Evolutionary conservation across 23 tunicate genomes (phyloP).

Genomic region (Phallusia fumigata): DNA sequence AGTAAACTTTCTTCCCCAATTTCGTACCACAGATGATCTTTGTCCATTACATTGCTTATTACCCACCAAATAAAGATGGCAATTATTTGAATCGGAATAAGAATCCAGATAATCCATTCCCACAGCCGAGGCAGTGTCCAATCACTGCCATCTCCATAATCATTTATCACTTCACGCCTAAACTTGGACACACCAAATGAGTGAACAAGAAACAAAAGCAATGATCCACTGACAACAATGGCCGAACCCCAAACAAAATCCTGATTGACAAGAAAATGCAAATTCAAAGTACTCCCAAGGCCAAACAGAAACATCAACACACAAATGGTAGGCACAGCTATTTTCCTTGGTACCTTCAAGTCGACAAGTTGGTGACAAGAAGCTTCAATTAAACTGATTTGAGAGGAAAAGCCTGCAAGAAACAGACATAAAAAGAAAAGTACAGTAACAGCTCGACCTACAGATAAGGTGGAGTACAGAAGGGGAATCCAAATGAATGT

Average conservation of each 20-base stretch:
- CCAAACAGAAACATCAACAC: constrained; percentile 62
- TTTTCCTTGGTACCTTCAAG: constrained; percentile 67
- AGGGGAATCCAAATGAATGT: constrained; percentile 88
- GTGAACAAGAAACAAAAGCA: constrained; percentile 52
- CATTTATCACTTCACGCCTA: constrained; percentile 46
- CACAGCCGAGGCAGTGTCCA: constrained; percentile 66
- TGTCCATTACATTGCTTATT: constrained; percentile 33
- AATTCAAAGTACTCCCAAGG: constrained; percentile 67
- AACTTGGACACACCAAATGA: constrained; percentile 64
- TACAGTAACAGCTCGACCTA: constrained; percentile 62
- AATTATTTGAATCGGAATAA: constrained; percentile 53
- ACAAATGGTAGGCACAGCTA: constrained; percentile 71
- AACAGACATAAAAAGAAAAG: constrained; percentile 70
- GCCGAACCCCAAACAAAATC: constrained; percentile 95
- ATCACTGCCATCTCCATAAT: constrained; percentile 64
- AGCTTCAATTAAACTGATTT: constrained; percentile 64
- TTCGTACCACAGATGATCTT: constrained; percentile 48
- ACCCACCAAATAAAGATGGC: constrained; percentile 75
- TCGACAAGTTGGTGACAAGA: constrained; percentile 67
- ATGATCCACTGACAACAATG: constrained; percentile 72
- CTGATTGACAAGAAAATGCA: constrained; percentile 74
- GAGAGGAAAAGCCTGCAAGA: constrained; percentile 81
- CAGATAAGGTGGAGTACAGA: constrained; percentile 39
- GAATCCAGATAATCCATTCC: constrained; percentile 56
- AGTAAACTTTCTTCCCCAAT: constrained; percentile 60